Base-by-base conservation (phyloP, 1,140 invertebrate genomes). In the Mactra quadrangularis region DNA sequence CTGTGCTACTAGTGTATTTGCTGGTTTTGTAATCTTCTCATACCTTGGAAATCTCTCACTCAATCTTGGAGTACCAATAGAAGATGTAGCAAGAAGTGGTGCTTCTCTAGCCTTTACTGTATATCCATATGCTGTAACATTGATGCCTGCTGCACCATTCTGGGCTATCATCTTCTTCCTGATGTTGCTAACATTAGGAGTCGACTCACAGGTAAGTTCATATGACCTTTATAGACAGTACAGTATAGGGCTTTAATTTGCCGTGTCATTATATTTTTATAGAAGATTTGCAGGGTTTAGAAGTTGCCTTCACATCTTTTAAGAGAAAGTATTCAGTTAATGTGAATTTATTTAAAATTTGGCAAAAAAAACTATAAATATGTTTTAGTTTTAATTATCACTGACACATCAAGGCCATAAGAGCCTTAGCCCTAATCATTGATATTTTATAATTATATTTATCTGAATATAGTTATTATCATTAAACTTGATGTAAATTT, bases 91-190 rank as follows among this genome's bases (percentile, higher is more conserved):
- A 0, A 92, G 96, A 7, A 96, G 97, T 92, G 97, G 97, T 85
- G 97, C 98, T 25, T 98, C 98, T 38, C 92, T 99, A 68, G 97
- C 98, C 2, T 99, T 99, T 92, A 94, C 99, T 60, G 98, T 98
- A 3, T 99, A 99, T 94, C 99, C 99, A 35, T 98, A 97, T 64
- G 98, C 98, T 0, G 97, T 99, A 3, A 94, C 99, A 19, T 97
- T 98, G 92, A 94, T 99, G 6, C 98, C 98, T 0, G 96, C 97
- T 22, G 96, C 98, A 25, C 96, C 98, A 0, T 92, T 99, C 15
- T 99, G 98, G 98, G 96, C 98, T 0, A 97, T 98, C 86, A 94
- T 99, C 0, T 99, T 99, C 94, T 99, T 99, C 95, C 96, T 99
- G 83, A 99, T 99, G 98, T 93, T 99, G 47, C 96, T 99, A 86